These are phyloP conservation scores for Vulpes ferrilata DNA, from an alignment of 2,113 vertebrate species.

Conservation along the genomic window DNA sequence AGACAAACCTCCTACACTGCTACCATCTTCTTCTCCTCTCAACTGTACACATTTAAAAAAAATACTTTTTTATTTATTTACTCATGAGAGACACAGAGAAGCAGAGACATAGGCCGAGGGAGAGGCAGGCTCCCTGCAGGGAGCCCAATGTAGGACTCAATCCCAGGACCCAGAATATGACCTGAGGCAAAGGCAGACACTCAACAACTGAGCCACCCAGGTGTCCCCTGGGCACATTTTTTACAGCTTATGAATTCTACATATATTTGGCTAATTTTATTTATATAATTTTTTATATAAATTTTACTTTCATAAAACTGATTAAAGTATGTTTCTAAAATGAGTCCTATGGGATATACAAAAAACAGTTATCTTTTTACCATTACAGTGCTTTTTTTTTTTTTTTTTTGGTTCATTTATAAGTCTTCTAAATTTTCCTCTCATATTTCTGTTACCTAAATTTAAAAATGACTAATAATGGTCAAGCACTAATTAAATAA, in stretches of 20 bases:
- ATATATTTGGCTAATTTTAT: background rate
- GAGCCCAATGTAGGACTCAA: too few relatives aligned
- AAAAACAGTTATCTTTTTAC: background rate
- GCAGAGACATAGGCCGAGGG: too few relatives aligned
- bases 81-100: too few relatives aligned
- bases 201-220: too few relatives aligned
- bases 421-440: background rate
- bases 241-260: background rate
- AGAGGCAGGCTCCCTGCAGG: too few relatives aligned
- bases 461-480: background rate
- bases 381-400: background rate
- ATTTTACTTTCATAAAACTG: background rate
- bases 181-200: too few relatives aligned
- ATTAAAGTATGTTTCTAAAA: background rate
- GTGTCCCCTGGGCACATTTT: background rate
- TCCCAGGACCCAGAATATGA: too few relatives aligned
- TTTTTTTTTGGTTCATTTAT: too few relatives aligned
- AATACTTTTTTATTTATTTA: too few relatives aligned
- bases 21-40: background rate
- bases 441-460: background rate
- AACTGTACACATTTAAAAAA: background rate
- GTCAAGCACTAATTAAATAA: constrained; percentile 31
- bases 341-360: background rate
- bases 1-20: background rate
- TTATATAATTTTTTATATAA: background rate